Evolutionary conservation across 2,797 vertebrate genomes (phyloP).

Genomic region (Amphiprion clarkii): DNA sequence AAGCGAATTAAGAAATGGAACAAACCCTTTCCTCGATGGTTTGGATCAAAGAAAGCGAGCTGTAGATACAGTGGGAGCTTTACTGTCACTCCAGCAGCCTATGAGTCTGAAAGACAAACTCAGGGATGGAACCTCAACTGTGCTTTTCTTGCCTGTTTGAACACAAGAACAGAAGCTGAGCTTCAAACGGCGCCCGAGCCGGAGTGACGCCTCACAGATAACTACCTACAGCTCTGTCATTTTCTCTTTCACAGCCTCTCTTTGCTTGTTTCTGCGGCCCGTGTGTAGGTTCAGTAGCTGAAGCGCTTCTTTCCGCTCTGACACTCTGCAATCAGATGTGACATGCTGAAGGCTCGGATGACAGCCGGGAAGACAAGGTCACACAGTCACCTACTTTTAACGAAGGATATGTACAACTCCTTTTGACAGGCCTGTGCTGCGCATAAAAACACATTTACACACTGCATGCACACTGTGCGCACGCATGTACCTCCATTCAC

Average conservation of each 20-base stretch:
- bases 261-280: constrained; percentile 46
- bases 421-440: constrained; percentile 59
- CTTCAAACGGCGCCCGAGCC: constrained; percentile 61
- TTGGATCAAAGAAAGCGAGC: constrained; percentile 30
- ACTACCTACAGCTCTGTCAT: constrained; percentile 70
- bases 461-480: neutral
- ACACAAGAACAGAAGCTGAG: constrained; percentile 59
- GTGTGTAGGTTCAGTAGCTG: constrained; percentile 40
- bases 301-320: constrained; percentile 62
- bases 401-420: constrained; percentile 51
- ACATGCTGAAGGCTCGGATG: constrained; percentile 68
- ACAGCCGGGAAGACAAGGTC: constrained; percentile 77
- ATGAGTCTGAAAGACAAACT: constrained; percentile 50
- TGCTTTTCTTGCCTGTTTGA: constrained; percentile 59
- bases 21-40: constrained; percentile 1
- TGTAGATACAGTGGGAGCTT: constrained; percentile 24
- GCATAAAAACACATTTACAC: constrained; percentile 10
- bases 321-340: constrained; percentile 76
- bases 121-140: constrained; percentile 21
- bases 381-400: constrained; percentile 75
- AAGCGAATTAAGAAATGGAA: neutral
- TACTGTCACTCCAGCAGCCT: constrained; percentile 13
- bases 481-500: neutral
- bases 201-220: constrained; percentile 69
- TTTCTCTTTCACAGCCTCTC: constrained; percentile 43